Evolutionary conservation across 2,113 vertebrate species (phyloP), one percentile per base, ranked within the genome.

Genomic region (Phodopus roborovskii): DNA sequence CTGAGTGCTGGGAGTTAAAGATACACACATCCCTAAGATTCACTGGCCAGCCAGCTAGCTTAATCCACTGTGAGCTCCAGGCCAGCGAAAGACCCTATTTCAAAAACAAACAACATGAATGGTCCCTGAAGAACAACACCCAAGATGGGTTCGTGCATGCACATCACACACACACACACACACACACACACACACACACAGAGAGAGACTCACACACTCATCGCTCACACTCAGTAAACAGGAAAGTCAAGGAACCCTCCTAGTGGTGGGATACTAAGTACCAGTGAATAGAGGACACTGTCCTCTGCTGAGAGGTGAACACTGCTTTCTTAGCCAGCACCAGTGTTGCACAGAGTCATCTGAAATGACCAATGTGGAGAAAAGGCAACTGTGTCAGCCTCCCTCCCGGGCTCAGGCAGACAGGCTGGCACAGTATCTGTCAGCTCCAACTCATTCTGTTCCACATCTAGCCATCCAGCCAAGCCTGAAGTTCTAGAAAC

Each of bases 311-410:
- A 83, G 17, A 60, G 62, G 36, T 39, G 24, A 45, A 22, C 10
- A 12, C 0, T 30, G 36, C 48, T 56, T 2, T 70, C 74, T 53
- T 3, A 7, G 7, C 56, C 13, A 2, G 62, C 22, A 19, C 1
- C 24, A 58, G 6, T 17, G 13, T 3, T 10, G 6, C 3, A 7
- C 8, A 2, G 53, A 48, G 62, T 86, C 33, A 39, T 22, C 17
- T 3, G 12, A 75, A 78, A 82, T 4, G 39, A 84, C 26, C n/a
- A 15, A 2, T 0, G 1, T 3, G 1, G 36, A 28, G 82, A 81
- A 64, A 42, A 28, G 3, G 0, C 5, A 56, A n/a, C 33, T 2
- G 0, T 4, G 3, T 7, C 12, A 10, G 60, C 39, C 48, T 78
- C 79, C 60, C 33, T 88, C 68, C 56, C 16, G 19, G 74, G 16